Evolutionary conservation across 2,888 invertebrate genomes (phyloP).

Genomic region (Epinotia brunnichana): DNA sequence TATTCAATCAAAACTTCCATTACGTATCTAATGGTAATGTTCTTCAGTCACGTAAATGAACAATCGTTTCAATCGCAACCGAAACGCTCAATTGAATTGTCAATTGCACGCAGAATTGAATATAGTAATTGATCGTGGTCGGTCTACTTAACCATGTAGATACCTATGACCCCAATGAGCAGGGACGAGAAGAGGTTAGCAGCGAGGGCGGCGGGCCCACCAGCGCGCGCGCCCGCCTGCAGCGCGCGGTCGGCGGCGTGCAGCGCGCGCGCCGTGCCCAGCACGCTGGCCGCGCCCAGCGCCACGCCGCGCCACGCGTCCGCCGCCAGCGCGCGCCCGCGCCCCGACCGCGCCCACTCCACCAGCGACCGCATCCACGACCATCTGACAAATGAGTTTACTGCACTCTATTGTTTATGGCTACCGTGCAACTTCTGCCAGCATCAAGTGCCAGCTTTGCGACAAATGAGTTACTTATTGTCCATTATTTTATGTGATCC

Average conservation of each 20-base stretch:
- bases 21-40: too few species aligned
- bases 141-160: not conserved
- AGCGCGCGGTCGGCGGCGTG: constrained; percentile 77
- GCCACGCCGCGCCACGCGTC: constrained; percentile 75
- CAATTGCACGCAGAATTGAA: too few species aligned
- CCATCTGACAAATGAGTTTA: constrained; percentile 62
- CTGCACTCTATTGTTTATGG: too few species aligned
- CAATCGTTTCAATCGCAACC: too few species aligned
- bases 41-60: too few species aligned
- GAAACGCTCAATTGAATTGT: too few species aligned
- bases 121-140: too few species aligned
- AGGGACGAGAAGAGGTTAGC: constrained; percentile 77
- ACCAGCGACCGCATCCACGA: constrained; percentile 71
- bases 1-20: too few species aligned
- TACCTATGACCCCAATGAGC: constrained; percentile 75
- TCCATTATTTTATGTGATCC: too few species aligned
- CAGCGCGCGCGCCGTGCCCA: constrained; percentile 78
- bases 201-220: constrained; percentile 71
- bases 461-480: constrained; percentile 34
- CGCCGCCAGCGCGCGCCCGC: constrained; percentile 73
- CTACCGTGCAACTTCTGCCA: too few species aligned
- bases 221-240: constrained; percentile 72
- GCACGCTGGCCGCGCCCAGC: constrained; percentile 72
- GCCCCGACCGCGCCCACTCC: constrained; percentile 73
- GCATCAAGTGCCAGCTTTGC: too few species aligned